Evolutionary conservation across 2,113 vertebrate species (phyloP).

Genomic region (Philantomba maxwellii): DNA sequence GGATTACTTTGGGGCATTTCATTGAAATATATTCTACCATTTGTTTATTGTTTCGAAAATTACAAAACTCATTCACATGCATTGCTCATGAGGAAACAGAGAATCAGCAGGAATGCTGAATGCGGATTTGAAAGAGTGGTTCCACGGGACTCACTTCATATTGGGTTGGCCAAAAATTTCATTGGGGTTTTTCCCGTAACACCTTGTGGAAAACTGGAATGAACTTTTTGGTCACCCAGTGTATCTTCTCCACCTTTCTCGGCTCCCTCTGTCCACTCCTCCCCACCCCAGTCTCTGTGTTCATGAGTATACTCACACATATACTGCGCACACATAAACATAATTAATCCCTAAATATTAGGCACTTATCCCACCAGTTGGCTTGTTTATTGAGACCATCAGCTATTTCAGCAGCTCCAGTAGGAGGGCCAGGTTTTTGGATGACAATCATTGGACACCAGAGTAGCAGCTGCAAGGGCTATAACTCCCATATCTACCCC

Average conservation of each 20-base stretch:
- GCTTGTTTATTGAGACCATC: not conserved
- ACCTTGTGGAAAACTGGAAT: not conserved
- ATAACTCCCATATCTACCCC: not conserved
- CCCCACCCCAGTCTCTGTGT: rapidly evolving
- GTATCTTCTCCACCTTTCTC: not conserved
- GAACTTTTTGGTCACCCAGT: not conserved
- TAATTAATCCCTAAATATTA: too few relatives aligned
- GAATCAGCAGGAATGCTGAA: not conserved
- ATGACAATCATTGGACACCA: not conserved
- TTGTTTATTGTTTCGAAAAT: not conserved
- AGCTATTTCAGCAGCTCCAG: not conserved
- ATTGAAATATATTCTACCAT: not conserved
- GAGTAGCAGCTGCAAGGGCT: not conserved
- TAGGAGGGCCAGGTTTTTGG: not conserved
- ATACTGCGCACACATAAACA: not conserved
- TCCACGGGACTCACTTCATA: not conserved
- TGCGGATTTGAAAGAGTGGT: not conserved
- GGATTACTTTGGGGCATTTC: not conserved
- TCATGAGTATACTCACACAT: too few relatives aligned
- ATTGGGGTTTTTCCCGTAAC: not conserved
- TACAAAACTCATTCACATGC: not conserved
- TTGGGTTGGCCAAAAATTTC: not conserved
- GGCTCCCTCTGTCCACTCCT: not conserved
- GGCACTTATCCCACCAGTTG: not conserved
- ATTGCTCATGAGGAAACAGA: not conserved